Percentiles rank a stretch among this genome's conserved stretches.
Conservation (phyloP, 2,797 vertebrate genomes). For the Xiphophorus birchmanni region DNA sequence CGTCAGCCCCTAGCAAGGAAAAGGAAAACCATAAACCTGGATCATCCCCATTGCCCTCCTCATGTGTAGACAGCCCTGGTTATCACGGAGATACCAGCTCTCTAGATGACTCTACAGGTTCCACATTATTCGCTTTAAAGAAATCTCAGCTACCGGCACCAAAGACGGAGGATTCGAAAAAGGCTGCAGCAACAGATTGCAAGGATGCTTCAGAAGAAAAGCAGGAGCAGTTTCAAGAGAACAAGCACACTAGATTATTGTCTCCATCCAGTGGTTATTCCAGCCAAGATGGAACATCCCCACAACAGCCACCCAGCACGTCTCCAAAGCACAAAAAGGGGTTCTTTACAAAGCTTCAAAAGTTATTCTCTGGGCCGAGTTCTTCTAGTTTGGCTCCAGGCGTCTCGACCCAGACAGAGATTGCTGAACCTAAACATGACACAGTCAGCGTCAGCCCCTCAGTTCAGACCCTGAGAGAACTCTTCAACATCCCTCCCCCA, state of each 20-base stretch:
- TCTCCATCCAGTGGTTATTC: conserved; percentile 92
- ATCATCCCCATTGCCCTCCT: conserved; percentile 32
- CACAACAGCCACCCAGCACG: conserved; percentile 63
- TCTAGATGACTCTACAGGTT: conserved; percentile 68
- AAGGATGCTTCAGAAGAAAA: conserved; percentile 42
- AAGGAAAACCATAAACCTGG: conserved; percentile 45
- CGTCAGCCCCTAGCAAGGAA: conserved; percentile 38
- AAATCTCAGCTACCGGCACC: conserved; percentile 26
- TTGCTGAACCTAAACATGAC: conserved; percentile 22
- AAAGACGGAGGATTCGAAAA: conserved; percentile 23
- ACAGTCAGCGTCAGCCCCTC: conserved; percentile 48
- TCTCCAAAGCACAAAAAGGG: conserved; percentile 79
- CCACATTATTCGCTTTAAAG: conserved; percentile 40
- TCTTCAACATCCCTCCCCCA: conserved; percentile 89
- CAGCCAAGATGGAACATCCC: conserved; percentile 86
- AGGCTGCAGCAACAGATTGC: neutral
- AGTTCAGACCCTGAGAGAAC: conserved; percentile 72
- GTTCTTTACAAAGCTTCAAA: conserved; percentile 82
- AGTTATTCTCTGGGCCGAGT: conserved; percentile 76
- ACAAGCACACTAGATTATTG: conserved; percentile 76
- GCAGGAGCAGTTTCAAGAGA: conserved; percentile 46
- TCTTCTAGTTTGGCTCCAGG: conserved; percentile 66
- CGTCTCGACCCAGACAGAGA: conserved; percentile 48
- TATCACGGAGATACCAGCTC: conserved; percentile 77
- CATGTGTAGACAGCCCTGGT: conserved; percentile 65